Conservation (phyloP, 2,113 vertebrate genomes). For the Bagarius yarrelli region DNA sequence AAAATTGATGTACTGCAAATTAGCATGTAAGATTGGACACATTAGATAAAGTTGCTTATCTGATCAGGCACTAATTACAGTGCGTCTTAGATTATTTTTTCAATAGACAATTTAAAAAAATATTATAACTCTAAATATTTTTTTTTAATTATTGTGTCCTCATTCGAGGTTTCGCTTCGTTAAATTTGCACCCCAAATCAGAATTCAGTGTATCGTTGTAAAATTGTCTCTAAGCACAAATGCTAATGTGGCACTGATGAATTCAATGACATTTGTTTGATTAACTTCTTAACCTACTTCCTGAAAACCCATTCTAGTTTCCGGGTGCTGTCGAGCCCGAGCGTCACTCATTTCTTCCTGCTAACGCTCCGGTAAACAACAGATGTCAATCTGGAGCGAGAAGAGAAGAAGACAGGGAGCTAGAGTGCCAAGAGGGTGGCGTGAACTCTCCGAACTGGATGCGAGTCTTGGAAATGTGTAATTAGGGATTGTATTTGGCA, state of each 20-base stretch:
- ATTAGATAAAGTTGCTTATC: not conserved
- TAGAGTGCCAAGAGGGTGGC: conserved; percentile 2
- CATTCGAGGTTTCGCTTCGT: not conserved
- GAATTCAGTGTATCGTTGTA: conserved; percentile 31
- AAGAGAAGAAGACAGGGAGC: not conserved
- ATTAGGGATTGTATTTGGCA: conserved; percentile 1
- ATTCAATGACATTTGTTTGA: conserved; percentile 57
- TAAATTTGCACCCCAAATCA: not conserved
- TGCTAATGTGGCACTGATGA: conserved; percentile 56
- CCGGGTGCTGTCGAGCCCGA: conserved; percentile 23
- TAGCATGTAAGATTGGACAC: not conserved
- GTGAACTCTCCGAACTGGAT: not conserved
- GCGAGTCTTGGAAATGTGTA: not conserved
- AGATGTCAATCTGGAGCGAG: conserved; percentile 33
- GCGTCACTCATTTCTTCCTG: conserved; percentile 26
- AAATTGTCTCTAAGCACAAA: conserved; percentile 43
- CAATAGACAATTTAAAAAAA: not conserved
- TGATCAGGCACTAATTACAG: not conserved
- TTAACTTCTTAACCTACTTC: conserved; percentile 47
- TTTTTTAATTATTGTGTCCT: not conserved
- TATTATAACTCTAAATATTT: not conserved
- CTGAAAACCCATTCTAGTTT: conserved; percentile 40
- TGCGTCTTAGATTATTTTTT: not conserved
- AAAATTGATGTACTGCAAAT: not conserved
- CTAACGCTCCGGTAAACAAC: conserved; percentile 35